Conservation (phyloP, 2,113 vertebrate genomes). For the Heterocephalus glaber region DNA sequence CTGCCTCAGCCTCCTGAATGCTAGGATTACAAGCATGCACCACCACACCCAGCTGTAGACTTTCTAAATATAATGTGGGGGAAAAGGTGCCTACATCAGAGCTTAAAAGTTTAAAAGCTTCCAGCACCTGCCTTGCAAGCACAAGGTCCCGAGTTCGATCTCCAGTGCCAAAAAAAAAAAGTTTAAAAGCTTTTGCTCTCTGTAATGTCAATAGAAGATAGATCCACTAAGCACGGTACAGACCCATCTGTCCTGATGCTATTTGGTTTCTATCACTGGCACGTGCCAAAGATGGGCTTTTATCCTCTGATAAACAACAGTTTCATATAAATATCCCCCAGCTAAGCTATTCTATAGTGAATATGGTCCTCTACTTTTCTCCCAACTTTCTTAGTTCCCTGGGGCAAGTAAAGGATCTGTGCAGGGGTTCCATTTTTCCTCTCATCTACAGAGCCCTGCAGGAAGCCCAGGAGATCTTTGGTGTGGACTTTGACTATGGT, state of each 20-base stretch:
- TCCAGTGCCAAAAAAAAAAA: too few species aligned
- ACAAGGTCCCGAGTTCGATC: too few species aligned
- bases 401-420: background rate
- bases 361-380: background rate
- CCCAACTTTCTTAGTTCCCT: background rate
- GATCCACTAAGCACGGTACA: background rate
- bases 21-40: background rate
- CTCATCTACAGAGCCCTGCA: constrained; percentile 92
- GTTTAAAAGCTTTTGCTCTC: background rate
- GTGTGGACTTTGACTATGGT: constrained; percentile 97
- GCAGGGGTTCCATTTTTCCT: background rate
- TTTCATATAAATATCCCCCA: background rate
- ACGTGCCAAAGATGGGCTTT: background rate
- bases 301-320: background rate
- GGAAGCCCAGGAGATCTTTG: constrained; percentile 99
- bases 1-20: background rate
- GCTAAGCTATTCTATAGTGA: background rate
- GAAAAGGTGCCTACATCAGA: background rate
- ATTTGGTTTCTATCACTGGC: background rate
- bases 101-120: background rate
- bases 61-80: background rate
- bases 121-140: too few species aligned
- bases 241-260: background rate
- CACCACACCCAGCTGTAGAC: background rate
- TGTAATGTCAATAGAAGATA: background rate